Evolutionary conservation across 2,888 invertebrate genomes (phyloP), one percentile per base, ranked within the genome.

Genomic region (Neria commutata): DNA sequence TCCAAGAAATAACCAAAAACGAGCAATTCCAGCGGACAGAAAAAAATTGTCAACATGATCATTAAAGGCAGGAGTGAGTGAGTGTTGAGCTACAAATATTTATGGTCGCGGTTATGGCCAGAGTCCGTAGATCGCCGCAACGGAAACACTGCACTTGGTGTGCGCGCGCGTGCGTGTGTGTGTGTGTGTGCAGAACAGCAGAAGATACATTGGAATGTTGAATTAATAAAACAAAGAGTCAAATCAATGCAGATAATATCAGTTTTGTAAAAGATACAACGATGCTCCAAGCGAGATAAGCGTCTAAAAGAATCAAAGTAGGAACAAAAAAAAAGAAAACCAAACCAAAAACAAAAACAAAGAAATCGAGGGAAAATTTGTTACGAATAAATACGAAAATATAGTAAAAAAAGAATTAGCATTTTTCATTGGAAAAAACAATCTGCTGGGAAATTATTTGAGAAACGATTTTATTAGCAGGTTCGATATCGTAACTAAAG

Each of bases 21-120:
- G n/a, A n/a, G n/a, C n/a, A n/a, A n/a, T n/a, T n/a, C n/a, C n/a
- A n/a, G n/a, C 45, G 52, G 34, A 59, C 58, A 56, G 23, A 37
- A 59, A 58, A 64, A 67, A 68, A 73, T 71, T 74, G 75, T 75
- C 75, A 75, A 75, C 75, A 73, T 72, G 73, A 72, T 75, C 74
- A 75, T 73, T 73, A 72, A 64, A 48, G 25, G 19, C 6, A 46
- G 2, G 14, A 23, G 46, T 34, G 51, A 56, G 49, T 46, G 53
- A 51, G 54, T 50, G 56, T 54, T 59, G 56, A 56, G 54, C 63
- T 63, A 64, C 65, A 66, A 67, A 65, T 64, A 64, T 67, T 70
- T 72, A 72, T 71, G 66, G 71, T 67, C 68, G 66, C 66, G 68
- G 63, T 58, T 60, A 66, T 58, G 54, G 14, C 1, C 51, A 40